These are phyloP conservation scores for Lagopus muta DNA, from an alignment of 2,113 vertebrate species.

Conservation along the genomic window DNA sequence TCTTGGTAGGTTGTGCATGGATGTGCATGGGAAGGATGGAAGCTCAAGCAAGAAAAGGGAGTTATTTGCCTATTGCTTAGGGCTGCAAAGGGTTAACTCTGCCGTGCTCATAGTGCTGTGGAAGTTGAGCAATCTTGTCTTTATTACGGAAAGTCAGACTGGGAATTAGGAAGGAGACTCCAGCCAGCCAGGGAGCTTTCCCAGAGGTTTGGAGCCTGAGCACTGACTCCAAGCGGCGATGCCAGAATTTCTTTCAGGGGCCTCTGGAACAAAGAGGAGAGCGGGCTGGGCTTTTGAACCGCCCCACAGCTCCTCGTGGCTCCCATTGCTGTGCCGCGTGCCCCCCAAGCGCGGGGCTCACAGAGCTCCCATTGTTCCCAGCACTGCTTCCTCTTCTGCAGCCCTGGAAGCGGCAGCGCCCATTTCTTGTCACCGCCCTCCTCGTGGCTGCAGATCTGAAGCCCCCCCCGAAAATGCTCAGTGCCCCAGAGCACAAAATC, in stretches of 20 bases:
- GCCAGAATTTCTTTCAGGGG: conserved; percentile 28
- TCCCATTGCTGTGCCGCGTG: not conserved
- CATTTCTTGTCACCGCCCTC: not conserved
- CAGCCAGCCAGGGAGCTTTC: not conserved
- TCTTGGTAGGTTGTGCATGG: not conserved
- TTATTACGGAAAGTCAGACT: conserved; percentile 2
- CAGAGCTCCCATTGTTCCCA: not conserved
- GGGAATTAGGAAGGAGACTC: not conserved
- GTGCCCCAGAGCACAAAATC: fast-evolving
- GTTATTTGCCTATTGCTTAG: not conserved
- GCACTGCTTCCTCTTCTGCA: not conserved
- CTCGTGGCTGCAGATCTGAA: not conserved
- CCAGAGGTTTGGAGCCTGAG: not conserved
- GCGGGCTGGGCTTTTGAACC: not conserved
- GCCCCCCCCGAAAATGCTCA: not conserved
- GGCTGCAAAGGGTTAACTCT: not conserved
- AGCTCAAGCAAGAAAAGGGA: not conserved
- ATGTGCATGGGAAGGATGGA: not conserved
- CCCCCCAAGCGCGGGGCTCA: not conserved
- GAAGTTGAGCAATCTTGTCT: conserved; percentile 28
- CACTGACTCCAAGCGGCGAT: not conserved
- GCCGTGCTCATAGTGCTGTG: not conserved
- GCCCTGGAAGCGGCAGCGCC: not conserved
- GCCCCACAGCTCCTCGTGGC: not conserved
- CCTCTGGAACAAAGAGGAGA: not conserved